Conservation (phyloP, 2,113 vertebrate genomes). For the Oreotragus oreotragus region DNA sequence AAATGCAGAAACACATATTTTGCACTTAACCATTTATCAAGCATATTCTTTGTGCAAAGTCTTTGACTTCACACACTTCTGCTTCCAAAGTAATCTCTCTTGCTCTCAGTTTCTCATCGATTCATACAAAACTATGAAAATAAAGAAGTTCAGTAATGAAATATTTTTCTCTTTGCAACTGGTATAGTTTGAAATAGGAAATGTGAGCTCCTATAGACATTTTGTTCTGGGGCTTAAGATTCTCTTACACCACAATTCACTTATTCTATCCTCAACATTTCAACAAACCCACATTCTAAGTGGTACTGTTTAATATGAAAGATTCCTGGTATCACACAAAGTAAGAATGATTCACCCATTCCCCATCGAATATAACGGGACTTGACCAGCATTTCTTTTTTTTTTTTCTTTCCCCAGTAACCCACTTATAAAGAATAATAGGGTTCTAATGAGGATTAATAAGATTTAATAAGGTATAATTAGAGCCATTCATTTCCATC, state of each 20-base stretch:
- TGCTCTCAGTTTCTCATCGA: neutral
- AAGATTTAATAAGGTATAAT: constrained; percentile 69
- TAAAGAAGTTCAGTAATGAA: neutral
- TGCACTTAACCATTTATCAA: neutral
- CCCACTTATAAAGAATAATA: constrained; percentile 67
- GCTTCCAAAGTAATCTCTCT: neutral
- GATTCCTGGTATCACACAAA: neutral
- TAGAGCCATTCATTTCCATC: constrained; percentile 62
- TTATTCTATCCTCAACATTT: neutral
- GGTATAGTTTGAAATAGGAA: neutral
- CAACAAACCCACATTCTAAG: neutral
- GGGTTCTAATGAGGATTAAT: constrained; percentile 69
- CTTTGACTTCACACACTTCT: neutral
- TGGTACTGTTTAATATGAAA: neutral
- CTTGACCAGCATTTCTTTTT: constrained; percentile 37
- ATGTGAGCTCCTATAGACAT: neutral
- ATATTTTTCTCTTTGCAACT: neutral
- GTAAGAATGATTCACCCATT: neutral
- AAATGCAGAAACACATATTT: neutral
- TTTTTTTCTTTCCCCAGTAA: neutral
- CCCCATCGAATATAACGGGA: neutral
- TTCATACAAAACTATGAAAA: neutral
- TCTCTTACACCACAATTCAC: neutral
- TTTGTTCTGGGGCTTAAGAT: neutral
- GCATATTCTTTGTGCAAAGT: neutral